Evolutionary conservation across 2,113 vertebrate species (phyloP).

Genomic region (Saguinus midas): DNA sequence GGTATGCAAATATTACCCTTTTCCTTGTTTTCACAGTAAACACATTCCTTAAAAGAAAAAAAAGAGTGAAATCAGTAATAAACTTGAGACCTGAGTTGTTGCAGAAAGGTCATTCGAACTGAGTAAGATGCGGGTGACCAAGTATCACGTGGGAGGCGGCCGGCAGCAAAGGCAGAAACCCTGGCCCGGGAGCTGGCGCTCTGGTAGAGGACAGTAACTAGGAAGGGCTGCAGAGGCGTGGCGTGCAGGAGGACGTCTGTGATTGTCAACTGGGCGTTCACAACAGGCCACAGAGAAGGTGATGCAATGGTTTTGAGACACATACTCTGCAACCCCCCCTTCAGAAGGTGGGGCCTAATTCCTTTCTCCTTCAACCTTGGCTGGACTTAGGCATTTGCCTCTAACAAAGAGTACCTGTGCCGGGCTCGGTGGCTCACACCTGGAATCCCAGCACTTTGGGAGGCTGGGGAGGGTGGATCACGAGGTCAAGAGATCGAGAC

Average conservation of each 20-base stretch:
- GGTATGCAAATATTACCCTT: conserved; percentile 68
- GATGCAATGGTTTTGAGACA: fast-evolving
- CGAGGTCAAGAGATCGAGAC: too few relatives aligned
- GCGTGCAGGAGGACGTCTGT: fast-evolving
- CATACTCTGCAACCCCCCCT: background rate
- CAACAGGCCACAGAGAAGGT: background rate
- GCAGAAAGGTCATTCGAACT: too few relatives aligned
- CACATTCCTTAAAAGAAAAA: conserved; percentile 85
- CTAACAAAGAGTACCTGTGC: background rate
- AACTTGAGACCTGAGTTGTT: fast-evolving
- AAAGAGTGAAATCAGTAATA: background rate
- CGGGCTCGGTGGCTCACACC: too few relatives aligned
- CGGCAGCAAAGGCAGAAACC: background rate
- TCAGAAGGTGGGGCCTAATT: background rate
- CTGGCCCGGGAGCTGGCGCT: background rate
- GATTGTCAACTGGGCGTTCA: fast-evolving
- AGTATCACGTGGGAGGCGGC: fast-evolving
- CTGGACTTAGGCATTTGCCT: background rate
- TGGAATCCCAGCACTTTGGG: too few relatives aligned
- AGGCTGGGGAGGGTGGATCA: too few relatives aligned
- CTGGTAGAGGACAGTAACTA: fast-evolving
- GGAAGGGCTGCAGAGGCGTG: fast-evolving
- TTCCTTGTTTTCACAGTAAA: conserved; percentile 89
- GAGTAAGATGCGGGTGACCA: fast-evolving
- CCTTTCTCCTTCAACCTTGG: fast-evolving